Percentiles rank a stretch among this genome's conserved stretches.
Evolutionary conservation across 2,113 vertebrate species (phyloP).

Genomic region (Centropus bengalensis): DNA sequence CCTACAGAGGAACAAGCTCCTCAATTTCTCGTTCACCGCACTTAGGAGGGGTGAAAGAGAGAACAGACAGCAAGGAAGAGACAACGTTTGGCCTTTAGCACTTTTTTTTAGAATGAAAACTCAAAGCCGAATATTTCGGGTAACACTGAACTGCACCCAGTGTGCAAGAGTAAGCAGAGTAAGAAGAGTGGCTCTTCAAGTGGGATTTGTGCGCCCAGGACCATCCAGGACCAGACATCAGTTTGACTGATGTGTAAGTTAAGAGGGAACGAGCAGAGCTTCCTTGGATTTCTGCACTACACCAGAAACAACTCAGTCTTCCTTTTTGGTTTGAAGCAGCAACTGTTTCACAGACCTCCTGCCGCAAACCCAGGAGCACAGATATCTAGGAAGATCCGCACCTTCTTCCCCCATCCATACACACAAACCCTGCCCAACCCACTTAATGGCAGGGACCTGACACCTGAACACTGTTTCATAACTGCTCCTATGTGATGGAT

Average conservation of each 20-base stretch:
- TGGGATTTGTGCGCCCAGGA: background rate
- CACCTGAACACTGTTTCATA: background rate
- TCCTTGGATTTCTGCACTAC: background rate
- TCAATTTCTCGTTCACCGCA: background rate
- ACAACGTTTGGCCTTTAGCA: background rate
- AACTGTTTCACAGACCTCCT: background rate
- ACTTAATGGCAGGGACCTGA: background rate
- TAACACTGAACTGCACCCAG: background rate
- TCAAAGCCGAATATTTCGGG: background rate
- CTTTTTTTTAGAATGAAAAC: background rate
- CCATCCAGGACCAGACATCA: background rate
- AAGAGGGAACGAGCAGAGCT: background rate
- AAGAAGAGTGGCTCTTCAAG: background rate
- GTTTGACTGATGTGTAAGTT: background rate
- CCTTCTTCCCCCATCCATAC: background rate
- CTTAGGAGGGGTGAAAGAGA: background rate
- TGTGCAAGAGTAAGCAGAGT: background rate
- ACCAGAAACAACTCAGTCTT: background rate
- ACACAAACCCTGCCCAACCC: background rate
- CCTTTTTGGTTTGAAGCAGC: background rate
- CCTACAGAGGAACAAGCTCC: background rate
- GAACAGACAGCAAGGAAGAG: background rate
- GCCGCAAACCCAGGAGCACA: background rate
- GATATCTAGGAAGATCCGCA: background rate
- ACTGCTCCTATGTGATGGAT: background rate